Percentiles rank a stretch among this genome's conserved stretches.
phyloP scores from a whole-genome alignment of 1,140 invertebrate genomes.

The Anthonomus grandis region DNA sequence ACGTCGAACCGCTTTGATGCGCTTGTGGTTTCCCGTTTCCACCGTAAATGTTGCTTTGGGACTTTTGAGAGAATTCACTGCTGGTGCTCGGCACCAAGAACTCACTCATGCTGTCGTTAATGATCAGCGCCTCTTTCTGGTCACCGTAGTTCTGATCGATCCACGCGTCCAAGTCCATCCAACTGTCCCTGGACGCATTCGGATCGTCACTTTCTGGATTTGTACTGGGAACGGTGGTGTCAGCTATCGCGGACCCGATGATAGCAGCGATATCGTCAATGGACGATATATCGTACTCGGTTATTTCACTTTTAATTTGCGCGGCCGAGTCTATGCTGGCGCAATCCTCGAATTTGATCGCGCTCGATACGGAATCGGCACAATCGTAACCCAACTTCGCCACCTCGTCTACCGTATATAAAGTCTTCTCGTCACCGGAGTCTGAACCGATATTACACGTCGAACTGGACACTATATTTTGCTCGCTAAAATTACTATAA shows the following conservation, averaged over 20 bases:
- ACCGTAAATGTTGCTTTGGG: constrained; percentile 39
- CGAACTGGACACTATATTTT: constrained; percentile 65
- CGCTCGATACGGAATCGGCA: constrained; percentile 51
- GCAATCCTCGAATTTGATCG: constrained; percentile 51
- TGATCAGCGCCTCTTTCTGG: constrained; percentile 54
- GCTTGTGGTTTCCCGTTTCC: constrained; percentile 44
- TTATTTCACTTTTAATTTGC: constrained; percentile 52
- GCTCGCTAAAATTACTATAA: constrained; percentile 54
- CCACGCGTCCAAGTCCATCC: constrained; percentile 82
- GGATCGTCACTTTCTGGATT: constrained; percentile 55
- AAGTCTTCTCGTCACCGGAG: constrained; percentile 55
- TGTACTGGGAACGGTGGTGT: constrained; percentile 66
- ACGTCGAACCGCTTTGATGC: constrained; percentile 60
- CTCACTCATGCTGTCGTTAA: constrained; percentile 62
- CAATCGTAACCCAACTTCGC: constrained; percentile 46
- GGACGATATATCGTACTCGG: constrained; percentile 67
- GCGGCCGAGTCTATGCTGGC: constrained; percentile 50
- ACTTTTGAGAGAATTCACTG: constrained; percentile 34
- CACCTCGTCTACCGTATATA: constrained; percentile 56
- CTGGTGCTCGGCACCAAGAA: constrained; percentile 60
- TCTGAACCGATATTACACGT: constrained; percentile 53
- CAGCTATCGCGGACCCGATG: constrained; percentile 85
- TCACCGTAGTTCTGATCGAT: constrained; percentile 71
- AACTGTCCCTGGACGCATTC: constrained; percentile 67
- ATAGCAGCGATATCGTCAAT: constrained; percentile 83